Percentiles rank a stretch among this genome's conserved stretches.
phyloP scores from a whole-genome alignment of 2,888 invertebrate species.

The Hirtodrosophila trivittata region DNA sequence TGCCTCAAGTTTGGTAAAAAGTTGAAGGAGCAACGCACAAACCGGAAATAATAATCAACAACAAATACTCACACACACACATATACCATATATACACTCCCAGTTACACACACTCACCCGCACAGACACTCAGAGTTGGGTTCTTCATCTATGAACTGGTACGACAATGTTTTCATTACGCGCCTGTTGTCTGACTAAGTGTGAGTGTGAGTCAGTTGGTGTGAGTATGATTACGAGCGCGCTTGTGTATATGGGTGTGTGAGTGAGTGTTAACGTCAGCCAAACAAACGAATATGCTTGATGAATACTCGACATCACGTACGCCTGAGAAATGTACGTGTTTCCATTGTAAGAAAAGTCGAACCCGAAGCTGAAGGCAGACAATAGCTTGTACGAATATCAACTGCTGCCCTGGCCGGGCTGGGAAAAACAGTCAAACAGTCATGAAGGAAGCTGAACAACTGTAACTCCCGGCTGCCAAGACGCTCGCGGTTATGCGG shows the following conservation, averaged over 20 bases:
- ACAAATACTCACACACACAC: constrained; percentile 65
- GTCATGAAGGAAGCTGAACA: constrained; percentile 43
- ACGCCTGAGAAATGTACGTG: constrained; percentile 79
- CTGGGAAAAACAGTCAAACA: constrained; percentile 20
- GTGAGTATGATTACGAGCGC: constrained; percentile 19
- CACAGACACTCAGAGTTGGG: constrained; percentile 18
- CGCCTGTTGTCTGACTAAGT: constrained; percentile 24
- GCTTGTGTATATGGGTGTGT: constrained; percentile 15
- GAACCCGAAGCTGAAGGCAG: constrained; percentile 37
- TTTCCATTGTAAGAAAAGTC: constrained; percentile 75
- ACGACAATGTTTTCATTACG: constrained; percentile 75
- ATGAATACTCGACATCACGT: constrained; percentile 82
- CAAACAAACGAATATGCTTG: constrained; percentile 73
- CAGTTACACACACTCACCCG: constrained; percentile 21
- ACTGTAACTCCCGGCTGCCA: constrained; percentile 21
- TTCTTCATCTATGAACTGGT: constrained; percentile 58
- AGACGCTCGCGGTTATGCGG: constrained; percentile 70
- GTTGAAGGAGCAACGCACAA: constrained; percentile 58
- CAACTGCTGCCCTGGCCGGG: constrained; percentile 15
- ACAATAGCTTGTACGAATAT: constrained; percentile 37
- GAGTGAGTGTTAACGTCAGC: constrained; percentile 48
- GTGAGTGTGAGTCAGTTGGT: constrained; percentile 18
- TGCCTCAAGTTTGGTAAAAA: constrained; percentile 49
- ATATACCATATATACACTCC: constrained; percentile 7
- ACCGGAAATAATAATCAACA: constrained; percentile 79